These are phyloP conservation scores for Euthynnus affinis DNA, from an alignment of 2,797 vertebrate genomes.

Conservation along the genomic window DNA sequence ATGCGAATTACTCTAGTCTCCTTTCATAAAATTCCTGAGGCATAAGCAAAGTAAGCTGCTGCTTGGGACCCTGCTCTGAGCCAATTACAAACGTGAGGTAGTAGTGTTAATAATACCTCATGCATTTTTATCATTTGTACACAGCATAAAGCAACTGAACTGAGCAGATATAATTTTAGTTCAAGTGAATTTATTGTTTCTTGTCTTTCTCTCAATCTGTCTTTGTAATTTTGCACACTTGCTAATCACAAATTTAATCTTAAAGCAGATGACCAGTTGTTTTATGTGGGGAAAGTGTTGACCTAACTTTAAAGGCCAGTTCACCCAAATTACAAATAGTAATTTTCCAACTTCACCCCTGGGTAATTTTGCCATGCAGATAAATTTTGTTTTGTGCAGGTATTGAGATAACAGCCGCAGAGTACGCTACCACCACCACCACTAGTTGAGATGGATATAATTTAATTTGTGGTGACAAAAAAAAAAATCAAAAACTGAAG, in stretches of 20 bases:
- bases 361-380: constrained; percentile 10
- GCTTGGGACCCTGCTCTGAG: constrained; percentile 1
- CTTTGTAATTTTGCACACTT: not conserved
- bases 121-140: not conserved
- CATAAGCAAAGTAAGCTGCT: not conserved
- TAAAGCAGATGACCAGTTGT: constrained; percentile 4
- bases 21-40: not conserved
- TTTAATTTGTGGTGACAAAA: not conserved
- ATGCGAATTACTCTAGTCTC: not conserved
- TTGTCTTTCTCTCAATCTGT: not conserved
- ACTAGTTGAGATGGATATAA: not conserved
- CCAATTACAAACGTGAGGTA: not conserved
- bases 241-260: constrained; percentile 5
- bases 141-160: not conserved
- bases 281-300: not conserved
- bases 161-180: not conserved
- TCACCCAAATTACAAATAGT: constrained; percentile 15
- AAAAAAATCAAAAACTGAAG: not conserved
- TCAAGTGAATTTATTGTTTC: not conserved
- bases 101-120: not conserved
- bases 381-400: not conserved
- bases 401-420: not conserved
- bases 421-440: not conserved
- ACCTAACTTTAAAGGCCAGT: not conserved
- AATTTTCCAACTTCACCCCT: not conserved